A percentile compares a stretch with the other conserved stretches of the same genome.
Conservation (phyloP, 1,140 invertebrate species). For the Bombus soroeensis region DNA sequence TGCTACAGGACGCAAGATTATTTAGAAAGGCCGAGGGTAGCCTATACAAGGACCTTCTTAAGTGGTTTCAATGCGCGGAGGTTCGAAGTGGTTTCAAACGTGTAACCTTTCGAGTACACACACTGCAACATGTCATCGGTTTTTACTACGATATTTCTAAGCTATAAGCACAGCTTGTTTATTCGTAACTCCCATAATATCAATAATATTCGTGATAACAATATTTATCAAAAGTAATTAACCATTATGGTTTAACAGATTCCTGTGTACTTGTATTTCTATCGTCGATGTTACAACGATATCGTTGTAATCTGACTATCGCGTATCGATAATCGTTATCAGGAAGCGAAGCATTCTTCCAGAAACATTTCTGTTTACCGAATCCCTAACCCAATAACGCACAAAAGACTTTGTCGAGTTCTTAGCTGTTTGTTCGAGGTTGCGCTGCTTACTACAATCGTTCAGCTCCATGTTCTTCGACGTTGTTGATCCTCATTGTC, state of each 20-base stretch:
- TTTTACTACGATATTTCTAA: not conserved
- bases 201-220: not conserved
- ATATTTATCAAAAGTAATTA: not conserved
- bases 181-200: not conserved
- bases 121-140: not conserved
- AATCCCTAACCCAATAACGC: slow-evolving; percentile 40
- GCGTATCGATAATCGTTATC: slow-evolving; percentile 17
- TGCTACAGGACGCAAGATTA: not conserved
- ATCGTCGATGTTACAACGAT: not conserved
- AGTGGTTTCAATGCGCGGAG: slow-evolving; percentile 21
- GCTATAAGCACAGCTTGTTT: no score
- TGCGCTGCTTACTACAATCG: slow-evolving; percentile 26
- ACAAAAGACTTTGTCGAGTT: slow-evolving; percentile 51
- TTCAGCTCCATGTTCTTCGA: slow-evolving; percentile 40
- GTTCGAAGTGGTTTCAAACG: not conserved
- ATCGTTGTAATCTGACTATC: not conserved
- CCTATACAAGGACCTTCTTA: slow-evolving; percentile 2
- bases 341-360: not conserved
- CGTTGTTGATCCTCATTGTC: slow-evolving; percentile 66
- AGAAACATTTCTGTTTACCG: slow-evolving; percentile 21
- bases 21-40: slow-evolving; percentile 1
- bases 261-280: not conserved
- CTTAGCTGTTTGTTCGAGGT: slow-evolving; percentile 47
- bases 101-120: not conserved
- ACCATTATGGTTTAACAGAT: not conserved